Conservation (phyloP, 2,113 vertebrate species). For the Boleophthalmus pectinirostris region DNA sequence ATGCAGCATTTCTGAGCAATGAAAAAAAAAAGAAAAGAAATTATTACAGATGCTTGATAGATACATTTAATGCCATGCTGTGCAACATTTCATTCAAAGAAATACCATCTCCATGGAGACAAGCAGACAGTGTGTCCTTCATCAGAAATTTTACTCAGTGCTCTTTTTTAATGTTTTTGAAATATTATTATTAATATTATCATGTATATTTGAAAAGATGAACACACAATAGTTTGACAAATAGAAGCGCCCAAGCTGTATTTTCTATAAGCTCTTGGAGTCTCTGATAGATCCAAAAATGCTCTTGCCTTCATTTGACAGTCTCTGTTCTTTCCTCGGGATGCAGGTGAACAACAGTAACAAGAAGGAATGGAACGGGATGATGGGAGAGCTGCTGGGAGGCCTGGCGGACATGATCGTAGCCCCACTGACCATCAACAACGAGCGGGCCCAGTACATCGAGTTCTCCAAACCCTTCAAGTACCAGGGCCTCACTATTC, state of each 20-base stretch:
- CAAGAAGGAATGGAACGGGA: constrained; percentile 99
- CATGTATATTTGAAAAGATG: too few species aligned
- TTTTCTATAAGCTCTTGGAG: neutral
- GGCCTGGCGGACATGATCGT: constrained; percentile 98
- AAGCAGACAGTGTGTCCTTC: too few species aligned
- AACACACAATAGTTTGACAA: neutral
- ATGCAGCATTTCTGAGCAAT: too few species aligned
- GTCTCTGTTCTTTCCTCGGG: neutral
- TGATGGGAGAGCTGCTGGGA: constrained; percentile 98
- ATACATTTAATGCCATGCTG: too few species aligned
- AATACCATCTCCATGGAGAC: too few species aligned
- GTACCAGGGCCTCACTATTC: constrained; percentile 98
- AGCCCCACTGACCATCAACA: constrained; percentile 97
- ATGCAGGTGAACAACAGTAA: constrained; percentile 98
- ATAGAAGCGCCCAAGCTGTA: neutral
- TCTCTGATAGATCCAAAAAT: neutral
- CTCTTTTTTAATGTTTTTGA: too few species aligned
- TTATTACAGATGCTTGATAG: too few species aligned
- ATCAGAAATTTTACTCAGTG: too few species aligned
- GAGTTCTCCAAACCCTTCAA: constrained; percentile 99
- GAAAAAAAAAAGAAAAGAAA: too few species aligned
- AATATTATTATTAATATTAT: too few species aligned
- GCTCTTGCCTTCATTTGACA: neutral
- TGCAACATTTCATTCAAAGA: too few species aligned
- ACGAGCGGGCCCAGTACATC: constrained; percentile 96